These are phyloP conservation scores for Dicyrtoma fusca DNA, from an alignment of 2,888 invertebrate species.

Conservation along the genomic window DNA sequence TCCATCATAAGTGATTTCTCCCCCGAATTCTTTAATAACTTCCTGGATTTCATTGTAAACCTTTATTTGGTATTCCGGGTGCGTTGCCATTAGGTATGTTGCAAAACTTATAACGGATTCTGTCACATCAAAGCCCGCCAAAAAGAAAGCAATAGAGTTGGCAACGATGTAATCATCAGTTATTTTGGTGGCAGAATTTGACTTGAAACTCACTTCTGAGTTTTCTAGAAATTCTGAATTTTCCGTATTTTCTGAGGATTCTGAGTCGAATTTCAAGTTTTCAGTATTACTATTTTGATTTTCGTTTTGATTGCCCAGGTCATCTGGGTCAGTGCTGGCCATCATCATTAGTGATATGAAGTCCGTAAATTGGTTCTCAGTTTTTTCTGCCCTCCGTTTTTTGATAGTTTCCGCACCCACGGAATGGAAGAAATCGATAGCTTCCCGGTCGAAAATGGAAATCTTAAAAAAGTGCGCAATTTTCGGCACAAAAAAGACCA, in stretches of 20 bases:
- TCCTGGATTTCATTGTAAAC: constrained; percentile 34
- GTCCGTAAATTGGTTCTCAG: constrained; percentile 27
- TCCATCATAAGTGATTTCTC: constrained; percentile 44
- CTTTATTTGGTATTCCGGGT: constrained; percentile 36
- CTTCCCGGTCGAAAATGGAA: background rate
- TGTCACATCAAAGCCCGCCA: constrained; percentile 40
- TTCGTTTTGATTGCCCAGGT: too few species aligned
- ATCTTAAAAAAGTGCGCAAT: background rate
- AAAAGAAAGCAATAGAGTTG: constrained; percentile 26
- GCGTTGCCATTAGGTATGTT: constrained; percentile 34
- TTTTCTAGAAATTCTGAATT: constrained; percentile 5
- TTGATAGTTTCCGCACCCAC: constrained; percentile 16
- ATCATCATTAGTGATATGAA: constrained; percentile 38
- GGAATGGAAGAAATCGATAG: constrained; percentile 15
- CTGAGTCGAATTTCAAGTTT: too few species aligned
- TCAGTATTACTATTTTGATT: too few species aligned
- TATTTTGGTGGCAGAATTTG: background rate
- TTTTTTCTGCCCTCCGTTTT: background rate
- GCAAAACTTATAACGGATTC: constrained; percentile 31
- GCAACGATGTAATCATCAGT: constrained; percentile 31
- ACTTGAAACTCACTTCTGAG: constrained; percentile 23
- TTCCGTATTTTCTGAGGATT: background rate
- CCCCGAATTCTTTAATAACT: constrained; percentile 10
- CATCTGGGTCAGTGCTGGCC: background rate
- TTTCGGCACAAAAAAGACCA: background rate